phyloP scores from a whole-genome alignment of 2,888 invertebrate genomes.

The Carcina quercana region DNA sequence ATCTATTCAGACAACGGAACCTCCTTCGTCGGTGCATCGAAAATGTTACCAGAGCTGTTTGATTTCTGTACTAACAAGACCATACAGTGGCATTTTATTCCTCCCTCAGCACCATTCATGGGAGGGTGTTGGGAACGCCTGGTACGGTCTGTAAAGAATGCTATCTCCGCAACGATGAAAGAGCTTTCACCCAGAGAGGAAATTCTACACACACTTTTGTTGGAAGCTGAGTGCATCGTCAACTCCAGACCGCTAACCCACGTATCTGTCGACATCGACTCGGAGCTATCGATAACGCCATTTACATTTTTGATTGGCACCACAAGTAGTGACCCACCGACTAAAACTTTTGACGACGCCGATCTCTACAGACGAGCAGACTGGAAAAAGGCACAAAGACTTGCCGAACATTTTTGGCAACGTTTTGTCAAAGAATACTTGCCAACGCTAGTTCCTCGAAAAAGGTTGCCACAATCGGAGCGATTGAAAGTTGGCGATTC shows the following conservation, averaged over 20 bases:
- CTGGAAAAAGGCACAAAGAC: slow-evolving; percentile 6
- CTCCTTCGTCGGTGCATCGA: slow-evolving; percentile 6
- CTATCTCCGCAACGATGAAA: slow-evolving; percentile 6
- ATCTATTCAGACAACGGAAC: slow-evolving; percentile 14
- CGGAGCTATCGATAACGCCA: slow-evolving; percentile 9
- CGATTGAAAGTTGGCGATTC: not conserved
- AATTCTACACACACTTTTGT: slow-evolving; percentile 5
- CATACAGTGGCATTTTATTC: slow-evolving; percentile 10
- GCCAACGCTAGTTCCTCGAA: not conserved
- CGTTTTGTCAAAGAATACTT: slow-evolving; percentile 16
- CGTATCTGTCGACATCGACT: slow-evolving; percentile 4
- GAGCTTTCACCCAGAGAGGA: slow-evolving; percentile 9
- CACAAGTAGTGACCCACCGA: not conserved
- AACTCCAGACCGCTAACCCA: slow-evolving; percentile 12
- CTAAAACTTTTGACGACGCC: not conserved
- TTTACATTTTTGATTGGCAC: slow-evolving; percentile 6
- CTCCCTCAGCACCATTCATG: slow-evolving; percentile 11
- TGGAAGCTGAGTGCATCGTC: slow-evolving; percentile 11
- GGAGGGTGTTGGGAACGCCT: slow-evolving; percentile 15
- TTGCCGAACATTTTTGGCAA: slow-evolving; percentile 14
- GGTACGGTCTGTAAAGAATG: slow-evolving; percentile 9
- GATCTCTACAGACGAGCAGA: not conserved
- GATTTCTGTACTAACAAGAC: not conserved
- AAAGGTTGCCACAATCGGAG: not conserved
- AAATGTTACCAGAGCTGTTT: not conserved